These are phyloP conservation scores for Gymnosoma rotundatum DNA, from an alignment of 2,888 invertebrate genomes.

Conservation along the genomic window DNA sequence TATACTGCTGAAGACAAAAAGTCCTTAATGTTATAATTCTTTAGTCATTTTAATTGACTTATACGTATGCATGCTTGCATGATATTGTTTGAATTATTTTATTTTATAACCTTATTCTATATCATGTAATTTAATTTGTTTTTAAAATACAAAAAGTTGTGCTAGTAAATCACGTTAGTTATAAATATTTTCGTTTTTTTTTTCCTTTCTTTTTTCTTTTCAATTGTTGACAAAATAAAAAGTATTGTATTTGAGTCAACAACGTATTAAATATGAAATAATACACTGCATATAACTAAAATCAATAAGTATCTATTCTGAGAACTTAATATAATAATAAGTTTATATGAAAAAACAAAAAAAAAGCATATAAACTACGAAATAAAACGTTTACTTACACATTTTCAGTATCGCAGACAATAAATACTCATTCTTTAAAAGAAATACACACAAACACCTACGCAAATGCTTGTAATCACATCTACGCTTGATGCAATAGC, in stretches of 20 bases:
- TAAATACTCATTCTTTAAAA: slow-evolving; percentile 12
- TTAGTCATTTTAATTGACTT: not conserved
- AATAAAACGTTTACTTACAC: slow-evolving; percentile 47
- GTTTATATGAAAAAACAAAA: slow-evolving; percentile 26
- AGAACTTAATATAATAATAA: slow-evolving; percentile 67
- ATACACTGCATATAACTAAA: slow-evolving; percentile 55
- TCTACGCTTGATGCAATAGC: slow-evolving; percentile 5
- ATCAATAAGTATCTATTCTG: slow-evolving; percentile 66
- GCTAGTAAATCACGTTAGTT: slow-evolving; percentile 30
- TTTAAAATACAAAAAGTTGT: not conserved
- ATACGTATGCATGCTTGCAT: not conserved
- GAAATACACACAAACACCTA: slow-evolving; percentile 8
- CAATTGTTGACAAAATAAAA: slow-evolving; percentile 63
- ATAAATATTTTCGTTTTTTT: not conserved
- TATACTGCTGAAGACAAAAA: too few species aligned
- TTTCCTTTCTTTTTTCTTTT: slow-evolving; percentile 16
- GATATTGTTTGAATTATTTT: slow-evolving; percentile 35
- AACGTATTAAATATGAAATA: slow-evolving; percentile 69
- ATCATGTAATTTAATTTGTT: slow-evolving; percentile 52
- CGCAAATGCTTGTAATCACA: slow-evolving; percentile 22
- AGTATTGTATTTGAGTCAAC: slow-evolving; percentile 62
- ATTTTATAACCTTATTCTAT: slow-evolving; percentile 39
- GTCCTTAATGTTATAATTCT: too few species aligned
- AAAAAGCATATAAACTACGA: slow-evolving; percentile 8
- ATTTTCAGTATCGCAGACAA: slow-evolving; percentile 40